Conservation (phyloP, 2,888 invertebrate species). For the Saturnia japonica region DNA sequence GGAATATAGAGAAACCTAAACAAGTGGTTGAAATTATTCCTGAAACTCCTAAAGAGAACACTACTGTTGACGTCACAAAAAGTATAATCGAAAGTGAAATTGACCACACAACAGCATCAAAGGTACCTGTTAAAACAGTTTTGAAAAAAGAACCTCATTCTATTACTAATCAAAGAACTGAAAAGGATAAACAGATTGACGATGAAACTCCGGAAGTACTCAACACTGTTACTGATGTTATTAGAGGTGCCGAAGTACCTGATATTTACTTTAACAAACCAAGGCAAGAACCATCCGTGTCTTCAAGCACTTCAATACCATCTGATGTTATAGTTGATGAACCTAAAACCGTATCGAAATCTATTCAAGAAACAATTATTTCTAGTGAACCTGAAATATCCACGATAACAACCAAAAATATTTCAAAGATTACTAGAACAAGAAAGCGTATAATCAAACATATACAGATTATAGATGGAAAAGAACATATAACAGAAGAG, state of each 20-base stretch:
- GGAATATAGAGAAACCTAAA: not conserved
- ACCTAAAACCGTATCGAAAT: slow-evolving; percentile 5
- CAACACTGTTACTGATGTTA: not conserved
- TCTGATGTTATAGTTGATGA: not conserved
- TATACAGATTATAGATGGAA: slow-evolving; percentile 90
- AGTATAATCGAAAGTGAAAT: slow-evolving; percentile 44
- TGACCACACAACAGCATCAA: slow-evolving; percentile 37
- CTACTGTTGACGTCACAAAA: slow-evolving; percentile 34
- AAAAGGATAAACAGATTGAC: slow-evolving; percentile 10
- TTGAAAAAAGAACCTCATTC: not conserved
- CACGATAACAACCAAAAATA: too few species aligned
- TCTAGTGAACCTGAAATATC: slow-evolving; percentile 1
- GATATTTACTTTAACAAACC: not conserved
- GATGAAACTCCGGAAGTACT: slow-evolving; percentile 17
- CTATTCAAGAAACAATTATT: slow-evolving; percentile 7
- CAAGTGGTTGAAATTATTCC: not conserved
- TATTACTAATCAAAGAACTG: not conserved
- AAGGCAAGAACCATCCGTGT: not conserved
- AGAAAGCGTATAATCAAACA: slow-evolving; percentile 88
- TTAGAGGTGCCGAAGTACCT: not conserved
- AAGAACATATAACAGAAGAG: slow-evolving; percentile 91
- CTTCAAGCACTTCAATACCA: not conserved
- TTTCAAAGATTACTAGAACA: slow-evolving; percentile 84
- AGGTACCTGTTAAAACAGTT: slow-evolving; percentile 32
- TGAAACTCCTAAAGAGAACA: slow-evolving; percentile 25